These are phyloP conservation scores for Amblyjoppa proteus DNA, from an alignment of 2,888 invertebrate species.

Conservation along the genomic window DNA sequence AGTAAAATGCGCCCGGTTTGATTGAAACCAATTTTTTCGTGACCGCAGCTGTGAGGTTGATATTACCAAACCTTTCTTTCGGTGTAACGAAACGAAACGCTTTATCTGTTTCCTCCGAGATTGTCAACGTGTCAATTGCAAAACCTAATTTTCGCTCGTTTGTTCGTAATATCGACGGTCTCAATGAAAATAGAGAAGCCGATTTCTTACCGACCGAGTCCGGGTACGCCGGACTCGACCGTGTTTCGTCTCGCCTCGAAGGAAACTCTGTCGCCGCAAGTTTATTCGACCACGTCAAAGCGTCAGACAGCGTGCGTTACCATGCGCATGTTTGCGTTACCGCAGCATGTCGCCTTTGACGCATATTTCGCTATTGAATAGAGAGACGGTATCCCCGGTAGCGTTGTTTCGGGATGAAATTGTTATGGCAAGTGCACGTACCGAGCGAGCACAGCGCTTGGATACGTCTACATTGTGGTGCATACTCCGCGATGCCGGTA, in stretches of 20 bases:
- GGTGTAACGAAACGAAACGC: too few species aligned
- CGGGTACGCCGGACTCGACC: too few species aligned
- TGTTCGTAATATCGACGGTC: too few species aligned
- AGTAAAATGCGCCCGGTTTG: too few species aligned
- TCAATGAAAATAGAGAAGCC: too few species aligned
- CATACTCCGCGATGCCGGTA: slow-evolving; percentile 1
- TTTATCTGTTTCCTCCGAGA: too few species aligned
- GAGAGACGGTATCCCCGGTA: neutral
- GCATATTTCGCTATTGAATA: slow-evolving; percentile 2
- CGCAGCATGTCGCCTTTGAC: slow-evolving; percentile 5
- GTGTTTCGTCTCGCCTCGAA: neutral
- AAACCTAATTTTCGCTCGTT: too few species aligned
- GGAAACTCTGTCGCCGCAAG: neutral
- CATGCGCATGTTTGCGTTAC: neutral
- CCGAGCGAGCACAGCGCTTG: neutral
- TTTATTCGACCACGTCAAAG: slow-evolving; percentile 8
- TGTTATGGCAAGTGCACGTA: neutral
- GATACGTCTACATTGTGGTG: neutral
- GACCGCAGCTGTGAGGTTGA: too few species aligned
- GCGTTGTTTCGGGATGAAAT: slow-evolving; percentile 3
- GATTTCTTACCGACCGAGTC: neutral
- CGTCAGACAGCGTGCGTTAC: neutral
- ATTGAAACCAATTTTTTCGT: too few species aligned
- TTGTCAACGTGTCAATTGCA: too few species aligned
- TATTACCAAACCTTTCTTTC: too few species aligned